Evolutionary conservation across 2,888 invertebrate species (phyloP), one percentile per base, ranked within the genome.

Genomic region (Lasioglossum marginatum): DNA sequence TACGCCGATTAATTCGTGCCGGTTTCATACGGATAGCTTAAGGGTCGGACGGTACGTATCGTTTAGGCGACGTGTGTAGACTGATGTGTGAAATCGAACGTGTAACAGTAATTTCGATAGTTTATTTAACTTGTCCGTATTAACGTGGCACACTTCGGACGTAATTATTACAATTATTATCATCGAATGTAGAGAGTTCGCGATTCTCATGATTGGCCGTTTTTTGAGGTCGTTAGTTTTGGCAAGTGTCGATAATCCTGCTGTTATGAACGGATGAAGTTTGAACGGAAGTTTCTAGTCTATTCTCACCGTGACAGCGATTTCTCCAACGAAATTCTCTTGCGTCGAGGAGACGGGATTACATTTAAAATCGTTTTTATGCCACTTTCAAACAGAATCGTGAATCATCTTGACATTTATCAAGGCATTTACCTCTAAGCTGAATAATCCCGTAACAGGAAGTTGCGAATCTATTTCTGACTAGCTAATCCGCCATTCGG

Each of bases 91-190:
- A 60, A 60, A 60, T 27, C 12, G 60, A 60, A 60, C 60, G 31
- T 31, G 63, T 31, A 63, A 31, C 27, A 63, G 14, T 63, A 63
- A 63, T 63, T 31, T 63, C 16, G 63, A 63, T 63, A 63, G 63
- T 63, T 63, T 63, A 31, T 63, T 31, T 63, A 31, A 31, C 63
- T 14, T 31, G 27, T 23, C 10, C n/a, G n/a, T n/a, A n/a, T 27
- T 16, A 16, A 63, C 63, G 63, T 63, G 63, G 16, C 63, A 63
- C 16, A 63, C 63, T 63, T 63, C 16, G 63, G 4, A 16, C 31
- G 16, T 31, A 63, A 63, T 63, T 63, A 63, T 63, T n/a, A 12
- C 57, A 63, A 63, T 63, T 63, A 63, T 63, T 31, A 63, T 23
- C 57, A n/a, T 57, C 57, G 57, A 31, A 31, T 12, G 16, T 63